Evolutionary conservation across 2,888 invertebrate species (phyloP), one percentile per base, ranked within the genome.

Genomic region (Erannis defoliaria): DNA sequence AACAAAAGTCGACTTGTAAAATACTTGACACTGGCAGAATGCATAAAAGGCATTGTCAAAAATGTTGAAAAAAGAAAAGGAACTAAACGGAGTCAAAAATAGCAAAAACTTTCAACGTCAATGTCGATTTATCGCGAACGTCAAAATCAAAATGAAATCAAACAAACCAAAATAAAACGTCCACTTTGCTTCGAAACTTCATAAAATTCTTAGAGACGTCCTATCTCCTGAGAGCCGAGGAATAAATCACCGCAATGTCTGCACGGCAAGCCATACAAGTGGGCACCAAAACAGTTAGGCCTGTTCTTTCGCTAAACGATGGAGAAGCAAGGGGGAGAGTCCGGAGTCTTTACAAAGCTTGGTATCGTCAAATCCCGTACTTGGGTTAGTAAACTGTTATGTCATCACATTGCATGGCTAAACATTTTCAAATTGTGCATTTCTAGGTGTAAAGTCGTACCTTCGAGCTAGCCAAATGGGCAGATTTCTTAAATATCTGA

Each of bases 301-400:
- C 99, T 29, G 94, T 99, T 76, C 93, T 99, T 68, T 99, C 99
- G 0, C 76, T 96, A 54, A 96, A 96, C 82, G 92, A 90, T 42
- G 93, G 88, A 3, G 98, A 99, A 85, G 98, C 98, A 0, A 95
- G 95, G 74, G 94, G 94, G 80, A 94, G 98, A 84, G 98, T 97
- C 0, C 82, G 98, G 8, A 97, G 95, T 85, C 94, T 99, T 57
- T 99, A 99, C 88, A 98, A 97, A 92, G 96, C 98, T 58, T 99
- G 99, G 98, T 97, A 97, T 88, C 96, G 98, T 70, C 97, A 98
- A 89, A 94, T 98, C 64, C 98, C 98, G 6, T 96, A 96, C 84
- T 94, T 98, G 78, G 95, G 98, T 98, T 93, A 93, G 95, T 94
- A 75, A 59, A 72, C 73, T 88, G 83, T 92, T 91, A 92, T 92